Evolutionary conservation across 2,888 invertebrate species (phyloP).

Genomic region (Caenorhabditis sp.): DNA sequence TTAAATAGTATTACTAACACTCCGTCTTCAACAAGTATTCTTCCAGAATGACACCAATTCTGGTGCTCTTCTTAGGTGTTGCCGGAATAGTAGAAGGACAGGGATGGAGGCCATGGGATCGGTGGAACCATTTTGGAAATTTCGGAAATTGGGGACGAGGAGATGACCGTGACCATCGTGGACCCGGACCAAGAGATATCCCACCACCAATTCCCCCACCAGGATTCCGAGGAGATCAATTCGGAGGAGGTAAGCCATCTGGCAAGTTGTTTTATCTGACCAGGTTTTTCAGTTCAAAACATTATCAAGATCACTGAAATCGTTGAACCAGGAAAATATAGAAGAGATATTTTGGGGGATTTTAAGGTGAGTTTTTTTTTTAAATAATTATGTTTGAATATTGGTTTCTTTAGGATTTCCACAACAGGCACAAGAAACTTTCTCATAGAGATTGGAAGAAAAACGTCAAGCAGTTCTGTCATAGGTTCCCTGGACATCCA

Average conservation of each 20-base stretch:
- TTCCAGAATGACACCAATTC: slow-evolving; percentile 42
- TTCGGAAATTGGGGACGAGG: slow-evolving; percentile 42
- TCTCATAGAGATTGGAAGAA: slow-evolving; percentile 56
- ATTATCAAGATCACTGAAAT: slow-evolving; percentile 51
- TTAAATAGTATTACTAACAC: no score
- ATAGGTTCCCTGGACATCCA: slow-evolving; percentile 70
- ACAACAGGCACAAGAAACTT: slow-evolving; percentile 39
- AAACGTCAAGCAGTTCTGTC: slow-evolving; percentile 67
- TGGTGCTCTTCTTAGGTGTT: slow-evolving; percentile 31
- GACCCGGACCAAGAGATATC: slow-evolving; percentile 22
- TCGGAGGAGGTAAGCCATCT: no score
- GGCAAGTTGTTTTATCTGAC: no score
- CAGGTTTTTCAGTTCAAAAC: slow-evolving; percentile 24
- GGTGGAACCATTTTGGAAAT: slow-evolving; percentile 29
- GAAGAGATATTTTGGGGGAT: slow-evolving; percentile 42
- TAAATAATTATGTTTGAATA: background rate
- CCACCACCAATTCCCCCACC: slow-evolving; percentile 56
- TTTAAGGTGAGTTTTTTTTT: slow-evolving; percentile 28
- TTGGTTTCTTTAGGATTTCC: slow-evolving; percentile 26
- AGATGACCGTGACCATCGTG: slow-evolving; percentile 1
- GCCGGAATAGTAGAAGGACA: slow-evolving; percentile 42
- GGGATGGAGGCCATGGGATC: slow-evolving; percentile 52
- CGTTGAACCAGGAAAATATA: slow-evolving; percentile 18
- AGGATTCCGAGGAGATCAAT: slow-evolving; percentile 38
- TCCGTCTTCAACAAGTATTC: no score